Conservation (phyloP, 2,888 invertebrate genomes). For the Trichopria drosophilae region DNA sequence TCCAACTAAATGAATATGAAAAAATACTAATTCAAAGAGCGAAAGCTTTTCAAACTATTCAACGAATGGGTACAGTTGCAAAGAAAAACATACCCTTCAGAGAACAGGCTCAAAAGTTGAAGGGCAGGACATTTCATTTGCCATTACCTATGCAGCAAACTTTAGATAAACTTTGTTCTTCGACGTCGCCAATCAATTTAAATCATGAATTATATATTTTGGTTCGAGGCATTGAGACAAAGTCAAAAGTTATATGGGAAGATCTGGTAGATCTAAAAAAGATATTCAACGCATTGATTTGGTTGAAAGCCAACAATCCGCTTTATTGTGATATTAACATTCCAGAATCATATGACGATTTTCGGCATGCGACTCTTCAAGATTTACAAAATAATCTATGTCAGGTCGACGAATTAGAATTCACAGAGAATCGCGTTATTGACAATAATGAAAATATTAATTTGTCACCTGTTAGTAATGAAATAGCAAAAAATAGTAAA, state of each 20-base stretch:
- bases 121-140: conserved; percentile 45
- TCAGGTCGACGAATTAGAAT: too few relatives aligned
- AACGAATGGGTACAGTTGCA: conserved; percentile 43
- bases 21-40: conserved; percentile 44
- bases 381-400: too few relatives aligned
- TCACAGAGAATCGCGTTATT: too few relatives aligned
- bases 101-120: conserved; percentile 34
- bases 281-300: too few relatives aligned
- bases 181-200: conserved; percentile 39
- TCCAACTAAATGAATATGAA: conserved; percentile 36
- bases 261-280: too few relatives aligned
- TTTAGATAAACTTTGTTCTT: conserved; percentile 43
- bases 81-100: conserved; percentile 43
- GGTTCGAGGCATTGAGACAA: conserved; percentile 44
- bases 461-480: not conserved
- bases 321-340: conserved; percentile 42
- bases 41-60: conserved; percentile 50
- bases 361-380: too few relatives aligned
- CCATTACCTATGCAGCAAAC: conserved; percentile 49
- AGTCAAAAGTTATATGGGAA: too few relatives aligned
- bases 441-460: conserved; percentile 5
- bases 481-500: not conserved
- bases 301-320: too few relatives aligned
- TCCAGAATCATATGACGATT: too few relatives aligned
- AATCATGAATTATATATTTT: conserved; percentile 46